Evolutionary conservation across 1,140 invertebrate genomes (phyloP).

Genomic region (Scaptomyza graminum): DNA sequence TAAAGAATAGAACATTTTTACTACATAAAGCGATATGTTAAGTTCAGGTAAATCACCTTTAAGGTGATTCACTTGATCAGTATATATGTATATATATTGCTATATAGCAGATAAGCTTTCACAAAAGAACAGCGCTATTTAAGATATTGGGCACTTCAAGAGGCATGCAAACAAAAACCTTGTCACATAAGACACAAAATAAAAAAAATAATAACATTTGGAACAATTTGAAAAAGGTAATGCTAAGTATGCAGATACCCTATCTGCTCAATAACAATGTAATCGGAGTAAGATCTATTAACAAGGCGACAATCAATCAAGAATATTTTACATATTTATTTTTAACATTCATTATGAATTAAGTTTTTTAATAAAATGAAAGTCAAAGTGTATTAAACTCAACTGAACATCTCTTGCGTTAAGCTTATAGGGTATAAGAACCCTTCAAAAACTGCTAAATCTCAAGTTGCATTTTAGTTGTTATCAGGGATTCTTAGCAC

Average conservation of each 20-base stretch:
- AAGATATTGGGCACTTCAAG: constrained; percentile 20
- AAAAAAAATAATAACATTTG: constrained; percentile 12
- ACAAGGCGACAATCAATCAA: neutral
- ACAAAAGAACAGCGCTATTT: constrained; percentile 4
- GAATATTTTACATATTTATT: no score
- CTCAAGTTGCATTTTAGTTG: neutral
- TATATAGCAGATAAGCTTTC: constrained; percentile 20
- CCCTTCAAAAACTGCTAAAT: constrained; percentile 1
- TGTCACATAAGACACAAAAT: constrained; percentile 2
- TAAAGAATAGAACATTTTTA: neutral
- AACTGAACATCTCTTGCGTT: neutral
- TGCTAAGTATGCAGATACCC: constrained; percentile 12
- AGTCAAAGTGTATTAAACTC: no score
- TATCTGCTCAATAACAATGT: neutral
- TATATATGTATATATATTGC: neutral
- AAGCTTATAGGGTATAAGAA: constrained; percentile 3
- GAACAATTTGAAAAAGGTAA: neutral
- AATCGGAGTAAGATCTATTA: neutral
- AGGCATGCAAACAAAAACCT: constrained; percentile 32
- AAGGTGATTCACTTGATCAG: neutral
- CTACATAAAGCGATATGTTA: neutral
- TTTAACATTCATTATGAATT: no score
- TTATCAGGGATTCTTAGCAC: constrained; percentile 15
- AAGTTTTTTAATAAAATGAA: no score
- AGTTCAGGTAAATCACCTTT: neutral